These are phyloP conservation scores for Platycercus adscitus DNA, from an alignment of 2,113 vertebrate genomes.

Conservation along the genomic window DNA sequence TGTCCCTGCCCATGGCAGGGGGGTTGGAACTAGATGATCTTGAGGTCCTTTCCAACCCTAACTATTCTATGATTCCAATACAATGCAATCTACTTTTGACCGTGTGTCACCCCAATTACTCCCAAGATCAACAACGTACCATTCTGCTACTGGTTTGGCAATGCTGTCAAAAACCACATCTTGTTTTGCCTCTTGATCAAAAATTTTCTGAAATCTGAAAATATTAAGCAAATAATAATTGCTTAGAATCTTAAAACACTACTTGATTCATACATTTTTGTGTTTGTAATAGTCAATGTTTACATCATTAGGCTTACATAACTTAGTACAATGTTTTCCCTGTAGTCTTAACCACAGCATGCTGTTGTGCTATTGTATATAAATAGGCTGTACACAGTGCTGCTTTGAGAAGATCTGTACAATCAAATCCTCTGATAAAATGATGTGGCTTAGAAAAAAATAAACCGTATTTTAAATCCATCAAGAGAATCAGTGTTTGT, in stretches of 20 bases:
- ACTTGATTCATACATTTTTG: conserved; percentile 59
- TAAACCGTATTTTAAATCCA: conserved; percentile 56
- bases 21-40: too few relatives aligned
- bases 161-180: conserved; percentile 91
- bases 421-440: conserved; percentile 77
- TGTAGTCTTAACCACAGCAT: conserved; percentile 66
- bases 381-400: conserved; percentile 73
- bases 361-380: conserved; percentile 63
- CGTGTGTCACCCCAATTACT: background rate
- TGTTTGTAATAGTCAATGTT: conserved; percentile 61
- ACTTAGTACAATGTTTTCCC: conserved; percentile 74
- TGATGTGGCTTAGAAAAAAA: conserved; percentile 62
- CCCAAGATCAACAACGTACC: conserved; percentile 76
- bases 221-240: conserved; percentile 67
- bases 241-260: conserved; percentile 60
- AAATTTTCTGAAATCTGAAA: conserved; percentile 93
- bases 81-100: background rate
- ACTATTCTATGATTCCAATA: background rate
- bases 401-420: conserved; percentile 77
- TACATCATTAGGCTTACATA: conserved; percentile 75
- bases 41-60: too few relatives aligned
- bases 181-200: conserved; percentile 90
- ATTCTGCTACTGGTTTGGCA: conserved; percentile 94
- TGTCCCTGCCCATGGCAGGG: too few relatives aligned
- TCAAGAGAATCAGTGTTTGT: conserved; percentile 71